Evolutionary conservation across 2,113 vertebrate species (phyloP), one percentile per base, ranked within the genome.

Genomic region (Origma solitaria): DNA sequence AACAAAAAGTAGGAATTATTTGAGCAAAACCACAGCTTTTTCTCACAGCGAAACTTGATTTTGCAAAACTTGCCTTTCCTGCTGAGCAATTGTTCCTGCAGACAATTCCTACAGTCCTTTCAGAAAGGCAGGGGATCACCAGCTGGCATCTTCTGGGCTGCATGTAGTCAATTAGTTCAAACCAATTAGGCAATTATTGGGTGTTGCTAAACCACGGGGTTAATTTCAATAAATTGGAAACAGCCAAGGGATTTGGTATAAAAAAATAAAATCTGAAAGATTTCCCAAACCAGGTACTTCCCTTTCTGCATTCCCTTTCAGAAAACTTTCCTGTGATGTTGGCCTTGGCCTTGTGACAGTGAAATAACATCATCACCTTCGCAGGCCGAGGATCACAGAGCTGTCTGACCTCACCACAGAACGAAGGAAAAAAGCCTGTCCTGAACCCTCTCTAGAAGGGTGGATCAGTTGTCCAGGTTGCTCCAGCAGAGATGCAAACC

Each of bases 1-100:
- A 56, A 51, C 14, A 51, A 50, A 47, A 53, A 79, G 69, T 7
- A 13, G 7, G 54, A 78, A 81, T 83, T 57, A 75, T 79, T 92
- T 94, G 64, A 90, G 42, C 21, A 81, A 90, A 96, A 54, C 94
- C 85, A 47, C 86, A 90, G 50, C 30, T 90, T 88, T 86, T 93
- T 88, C 70, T 90, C 75, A 76, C 45, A 90, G 88, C 3, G 4
- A 80, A 88, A 35, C 33, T 47, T 69, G 64, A 93, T 92, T 95
- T 86, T 93, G 64, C 71, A 77, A 76, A 93, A 92, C 71, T 66
- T 80, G 68, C 47, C 51, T 81, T 88, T 83, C 94, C 92, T 66
- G 90, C 92, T 90, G 92, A 92, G 90, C 62, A 90, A 95, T 95
- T 97, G 94, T 95, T 94, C 86, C 79, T 81, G 82, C 60, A 90